Percentiles rank a stretch among this genome's conserved stretches.
Conservation (phyloP, 2,797 vertebrate genomes). For the Pterois miles region DNA sequence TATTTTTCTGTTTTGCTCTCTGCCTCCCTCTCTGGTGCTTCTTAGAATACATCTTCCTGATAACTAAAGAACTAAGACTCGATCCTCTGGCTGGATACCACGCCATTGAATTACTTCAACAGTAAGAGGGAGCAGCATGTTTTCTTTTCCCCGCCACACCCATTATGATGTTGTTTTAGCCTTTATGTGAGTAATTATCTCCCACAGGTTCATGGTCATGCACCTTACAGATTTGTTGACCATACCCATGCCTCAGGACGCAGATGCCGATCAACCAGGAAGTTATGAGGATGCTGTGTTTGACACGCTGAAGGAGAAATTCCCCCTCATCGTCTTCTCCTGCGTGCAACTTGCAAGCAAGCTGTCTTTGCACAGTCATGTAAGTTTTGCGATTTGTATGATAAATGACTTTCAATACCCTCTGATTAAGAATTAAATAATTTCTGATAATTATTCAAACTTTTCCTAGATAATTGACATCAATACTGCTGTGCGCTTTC, state of each 20-base stretch:
- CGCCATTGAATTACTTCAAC: conserved; percentile 92
- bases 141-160: not conserved
- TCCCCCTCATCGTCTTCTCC: conserved; percentile 86
- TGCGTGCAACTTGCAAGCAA: conserved; percentile 96
- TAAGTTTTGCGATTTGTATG: conserved; percentile 67
- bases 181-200: conserved; percentile 4
- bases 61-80: conserved; percentile 87
- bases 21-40: not conserved
- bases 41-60: conserved; percentile 89
- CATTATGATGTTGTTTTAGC: not conserved
- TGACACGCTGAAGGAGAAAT: conserved; percentile 78
- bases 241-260: conserved; percentile 28
- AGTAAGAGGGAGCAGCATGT: conserved; percentile 74
- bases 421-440: not conserved
- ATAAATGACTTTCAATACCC: not conserved
- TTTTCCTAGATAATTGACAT: conserved; percentile 85
- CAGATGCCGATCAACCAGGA: conserved; percentile 1
- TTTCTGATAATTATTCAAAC: not conserved
- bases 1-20: not conserved
- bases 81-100: conserved; percentile 87
- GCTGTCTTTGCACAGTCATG: conserved; percentile 86
- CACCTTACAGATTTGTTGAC: conserved; percentile 79
- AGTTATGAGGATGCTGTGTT: conserved; percentile 75
- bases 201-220: conserved; percentile 90
- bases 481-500: conserved; percentile 83